Evolutionary conservation across 2,113 vertebrate genomes (phyloP), one percentile per base, ranked within the genome.

Genomic region (Platysteira castanea): DNA sequence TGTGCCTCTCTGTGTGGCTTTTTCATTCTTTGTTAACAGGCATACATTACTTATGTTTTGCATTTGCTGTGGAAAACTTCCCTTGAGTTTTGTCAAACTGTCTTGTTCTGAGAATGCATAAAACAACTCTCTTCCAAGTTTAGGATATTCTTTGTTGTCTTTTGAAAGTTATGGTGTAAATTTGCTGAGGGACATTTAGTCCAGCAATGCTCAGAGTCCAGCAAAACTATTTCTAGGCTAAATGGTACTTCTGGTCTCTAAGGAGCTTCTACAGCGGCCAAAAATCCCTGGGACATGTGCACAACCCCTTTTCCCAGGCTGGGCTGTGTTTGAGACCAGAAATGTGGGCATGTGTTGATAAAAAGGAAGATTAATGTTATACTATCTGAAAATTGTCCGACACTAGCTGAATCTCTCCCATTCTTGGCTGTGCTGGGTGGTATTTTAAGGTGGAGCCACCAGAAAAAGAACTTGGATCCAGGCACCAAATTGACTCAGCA

Each of bases 221-320:
- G 76, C 60, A 86, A 92, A 96, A 81, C 88, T 96, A 90, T 96
- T 96, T 96, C 92, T 96, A 67, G 90, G 71, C 79, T 84, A 87
- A 94, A 90, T 89, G 83, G 69, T 93, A 47, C 85, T 96, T 44
- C 31, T 69, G 69, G 96, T 96, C 96, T 95, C 95, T 80, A 49
- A 96, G 93, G 92, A 97, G 47, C 71, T 86, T 61, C 89, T 84
- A 54, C 65, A 95, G 92, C 93, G 1, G 92, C 79, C 93, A 97
- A 86, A 97, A 96, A 94, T 90, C 73, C 92, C 90, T 96, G 94
- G 83, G 96, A 96, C 95, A 76, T 96, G 83, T 93, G 94, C 77
- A 90, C 30, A 93, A 21, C 44, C 59, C 68, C 84, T 93, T 96
- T 95, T 96, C 96, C 96, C 96, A 96, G 95, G 86, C 92, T 84